Conservation (phyloP, 2,113 vertebrate species). For the Cyanoramphus novaezelandiae region DNA sequence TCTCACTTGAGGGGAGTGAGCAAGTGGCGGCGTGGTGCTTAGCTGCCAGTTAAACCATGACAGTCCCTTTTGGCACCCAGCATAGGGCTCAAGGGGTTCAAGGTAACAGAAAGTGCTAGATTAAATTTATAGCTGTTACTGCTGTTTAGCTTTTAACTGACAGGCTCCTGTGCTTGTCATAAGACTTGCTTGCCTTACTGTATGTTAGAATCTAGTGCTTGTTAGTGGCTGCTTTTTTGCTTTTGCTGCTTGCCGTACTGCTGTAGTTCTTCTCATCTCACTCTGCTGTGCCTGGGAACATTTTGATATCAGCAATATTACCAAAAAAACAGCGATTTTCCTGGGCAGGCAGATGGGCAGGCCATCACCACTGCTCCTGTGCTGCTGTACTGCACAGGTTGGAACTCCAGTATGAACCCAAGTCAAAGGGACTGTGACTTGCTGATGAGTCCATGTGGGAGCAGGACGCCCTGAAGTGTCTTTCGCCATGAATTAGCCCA, state of each 20-base stretch:
- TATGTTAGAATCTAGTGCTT: neutral
- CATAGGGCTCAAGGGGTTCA: neutral
- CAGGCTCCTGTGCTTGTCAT: neutral
- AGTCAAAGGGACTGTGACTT: neutral
- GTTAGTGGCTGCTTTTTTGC: neutral
- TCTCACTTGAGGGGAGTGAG: neutral
- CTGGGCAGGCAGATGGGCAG: neutral
- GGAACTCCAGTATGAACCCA: neutral
- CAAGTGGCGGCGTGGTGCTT: neutral
- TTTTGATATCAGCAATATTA: neutral
- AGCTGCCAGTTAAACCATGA: accelerated
- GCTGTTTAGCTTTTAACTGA: neutral
- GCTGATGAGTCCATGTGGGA: neutral
- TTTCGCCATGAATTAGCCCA: neutral
- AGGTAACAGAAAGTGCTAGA: neutral
- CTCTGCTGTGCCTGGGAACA: neutral
- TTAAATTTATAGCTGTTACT: neutral
- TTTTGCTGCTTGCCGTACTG: neutral
- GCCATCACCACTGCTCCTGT: neutral
- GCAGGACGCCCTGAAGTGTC: neutral
- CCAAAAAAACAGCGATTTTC: neutral
- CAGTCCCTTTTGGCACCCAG: neutral
- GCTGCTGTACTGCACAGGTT: neutral
- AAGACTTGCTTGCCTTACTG: neutral
- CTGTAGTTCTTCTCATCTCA: neutral